Conservation (phyloP, 2,797 vertebrate species). For the Coregonus suidteri region DNA sequence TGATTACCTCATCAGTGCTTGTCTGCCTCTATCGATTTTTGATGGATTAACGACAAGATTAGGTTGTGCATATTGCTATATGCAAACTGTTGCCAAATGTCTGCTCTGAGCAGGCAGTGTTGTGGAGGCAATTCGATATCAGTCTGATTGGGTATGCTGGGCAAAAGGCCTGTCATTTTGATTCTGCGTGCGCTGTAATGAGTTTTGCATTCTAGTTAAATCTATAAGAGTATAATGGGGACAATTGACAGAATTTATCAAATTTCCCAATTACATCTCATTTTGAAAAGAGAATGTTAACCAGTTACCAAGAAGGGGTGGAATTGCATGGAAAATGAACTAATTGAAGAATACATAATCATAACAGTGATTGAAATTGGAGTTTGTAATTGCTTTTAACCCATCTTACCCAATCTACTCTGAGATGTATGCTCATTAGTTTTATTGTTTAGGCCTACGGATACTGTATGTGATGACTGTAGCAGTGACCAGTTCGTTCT, state of each 20-base stretch:
- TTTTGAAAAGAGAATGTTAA: not conserved
- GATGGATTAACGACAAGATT: constrained; percentile 52
- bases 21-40: constrained; percentile 52
- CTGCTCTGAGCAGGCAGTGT: constrained; percentile 61
- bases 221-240: constrained; percentile 63
- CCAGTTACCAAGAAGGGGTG: no score
- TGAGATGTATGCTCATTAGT: constrained; percentile 38
- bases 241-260: constrained; percentile 53
- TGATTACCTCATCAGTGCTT: constrained; percentile 57
- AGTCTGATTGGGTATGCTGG: constrained; percentile 73
- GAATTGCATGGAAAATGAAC: not conserved
- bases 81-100: constrained; percentile 56
- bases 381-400: constrained; percentile 54
- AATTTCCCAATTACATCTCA: not conserved
- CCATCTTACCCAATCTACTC: constrained; percentile 81
- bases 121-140: constrained; percentile 44
- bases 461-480: not conserved
- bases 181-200: constrained; percentile 69
- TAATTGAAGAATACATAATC: not conserved
- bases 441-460: constrained; percentile 6
- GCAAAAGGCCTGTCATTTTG: constrained; percentile 61
- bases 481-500: constrained; percentile 37
- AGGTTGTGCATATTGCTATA: constrained; percentile 55
- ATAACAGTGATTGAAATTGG: constrained; percentile 20
- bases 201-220: constrained; percentile 53